A percentile compares a stretch with the other conserved stretches of the same genome.
These are phyloP conservation scores for Baronia brevicornis DNA, from an alignment of 2,888 invertebrate species.

Conservation along the genomic window DNA sequence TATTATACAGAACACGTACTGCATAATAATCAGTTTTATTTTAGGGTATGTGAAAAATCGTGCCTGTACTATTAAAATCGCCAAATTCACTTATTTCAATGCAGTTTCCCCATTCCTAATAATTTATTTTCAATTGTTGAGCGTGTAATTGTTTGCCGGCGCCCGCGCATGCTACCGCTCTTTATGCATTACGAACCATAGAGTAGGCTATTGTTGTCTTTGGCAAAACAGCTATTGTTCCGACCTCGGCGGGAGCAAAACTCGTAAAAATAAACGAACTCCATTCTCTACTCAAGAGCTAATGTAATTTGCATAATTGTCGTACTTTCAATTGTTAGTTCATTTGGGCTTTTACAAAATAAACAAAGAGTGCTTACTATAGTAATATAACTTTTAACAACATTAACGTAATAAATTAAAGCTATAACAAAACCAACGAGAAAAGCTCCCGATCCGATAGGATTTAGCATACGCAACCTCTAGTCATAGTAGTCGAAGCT, in stretches of 20 bases:
- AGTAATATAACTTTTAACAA: too few relatives aligned
- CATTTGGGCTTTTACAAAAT: too few relatives aligned
- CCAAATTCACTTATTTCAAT: not conserved
- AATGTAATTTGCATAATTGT: not conserved
- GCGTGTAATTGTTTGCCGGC: slow-evolving; percentile 18
- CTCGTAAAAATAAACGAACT: slow-evolving; percentile 10
- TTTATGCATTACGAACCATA: not conserved
- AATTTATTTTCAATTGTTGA: slow-evolving; percentile 19
- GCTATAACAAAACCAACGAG: slow-evolving; percentile 1
- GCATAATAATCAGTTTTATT: too few relatives aligned
- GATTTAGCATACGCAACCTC: not conserved
- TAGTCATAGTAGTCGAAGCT: too few relatives aligned
- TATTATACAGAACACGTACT: too few relatives aligned
- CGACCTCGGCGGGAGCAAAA: not conserved
- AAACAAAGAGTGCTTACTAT: too few relatives aligned
- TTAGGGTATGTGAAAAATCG: not conserved
- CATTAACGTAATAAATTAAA: too few relatives aligned
- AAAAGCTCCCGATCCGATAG: slow-evolving; percentile 1
- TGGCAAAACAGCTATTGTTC: slow-evolving; percentile 18
- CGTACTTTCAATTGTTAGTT: not conserved
- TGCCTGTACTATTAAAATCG: not conserved
- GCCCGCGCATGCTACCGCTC: slow-evolving; percentile 18
- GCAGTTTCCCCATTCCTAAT: slow-evolving; percentile 13
- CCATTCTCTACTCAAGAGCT: not conserved
- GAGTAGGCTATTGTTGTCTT: slow-evolving; percentile 6